Evolutionary conservation across 2,113 vertebrate species (phyloP), one percentile per base, ranked within the genome.

Genomic region (Athene cunicularia): DNA sequence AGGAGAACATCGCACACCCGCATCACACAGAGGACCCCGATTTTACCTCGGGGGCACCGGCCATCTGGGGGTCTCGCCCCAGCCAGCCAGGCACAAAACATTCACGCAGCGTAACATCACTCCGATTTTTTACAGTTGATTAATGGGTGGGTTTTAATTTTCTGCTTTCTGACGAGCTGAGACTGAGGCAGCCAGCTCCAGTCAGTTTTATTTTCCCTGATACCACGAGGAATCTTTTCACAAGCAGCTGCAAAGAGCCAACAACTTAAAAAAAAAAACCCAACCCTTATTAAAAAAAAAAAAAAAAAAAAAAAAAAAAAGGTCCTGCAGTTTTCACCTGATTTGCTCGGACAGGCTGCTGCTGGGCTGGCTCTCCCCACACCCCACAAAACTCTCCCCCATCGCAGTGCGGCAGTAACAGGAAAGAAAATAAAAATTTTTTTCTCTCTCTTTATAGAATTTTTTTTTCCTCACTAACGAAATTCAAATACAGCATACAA

Each of bases 391-490:
- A 14, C 47, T 47, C 45, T 20, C 43, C 24, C 58, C 26, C 15
- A 3, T 18, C 1, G 0, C 70, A 24, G 47, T 8, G 45, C 2
- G 0, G 13, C 9, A 3, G 28, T 6, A 53, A 53, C 1, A 2
- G 58, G 73, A n/a, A 53, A 24, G 56, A 41, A 26, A 93, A 50
- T 1, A 53, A 17, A 26, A 35, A 67, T 39, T 12, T 56, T 43
- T 13, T 15, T 10, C 12, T 27, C 52, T 3, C 53, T 58, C 3
- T 45, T 45, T 45, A 45, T 47, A 47, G 45, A 47, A 47, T 47
- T 21, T 47, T 47, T 45, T 63, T 18, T 21, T 9, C 2, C 53
- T 58, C 3, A 0, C n/a, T 62, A 58, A 68, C 5, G 3, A 82
- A 80, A 80, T 12, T 24, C 68, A 59, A 77, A 86, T 32, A 15